These are phyloP conservation scores for Ammospiza nelsoni DNA, from an alignment of 2,113 vertebrate species.

Conservation along the genomic window DNA sequence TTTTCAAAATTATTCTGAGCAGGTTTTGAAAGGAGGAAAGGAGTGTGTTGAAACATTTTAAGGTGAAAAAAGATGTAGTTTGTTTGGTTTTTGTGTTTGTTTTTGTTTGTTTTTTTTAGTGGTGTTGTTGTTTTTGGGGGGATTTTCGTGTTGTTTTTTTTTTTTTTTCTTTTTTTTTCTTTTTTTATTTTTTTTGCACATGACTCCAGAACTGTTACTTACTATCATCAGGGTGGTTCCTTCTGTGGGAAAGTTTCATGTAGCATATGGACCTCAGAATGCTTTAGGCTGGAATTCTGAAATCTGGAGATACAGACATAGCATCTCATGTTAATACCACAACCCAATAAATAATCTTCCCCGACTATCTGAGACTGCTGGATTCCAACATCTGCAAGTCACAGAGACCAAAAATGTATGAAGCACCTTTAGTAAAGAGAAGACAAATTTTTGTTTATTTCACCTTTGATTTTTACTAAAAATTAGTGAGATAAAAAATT, in stretches of 20 bases:
- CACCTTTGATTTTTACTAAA: background rate
- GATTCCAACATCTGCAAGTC: background rate
- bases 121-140: background rate
- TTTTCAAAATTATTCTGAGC: background rate
- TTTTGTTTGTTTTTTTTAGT: background rate
- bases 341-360: background rate
- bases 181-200: background rate
- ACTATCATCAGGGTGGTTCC: background rate
- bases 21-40: background rate
- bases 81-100: background rate
- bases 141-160: background rate
- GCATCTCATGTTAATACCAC: background rate
- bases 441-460: background rate
- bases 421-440: background rate
- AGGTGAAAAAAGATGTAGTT: background rate
- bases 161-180: background rate
- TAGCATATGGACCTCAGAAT: background rate
- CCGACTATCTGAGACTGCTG: background rate
- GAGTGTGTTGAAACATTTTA: background rate
- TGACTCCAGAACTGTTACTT: background rate
- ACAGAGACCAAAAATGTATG: rapidly evolving
- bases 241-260: background rate
- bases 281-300: background rate
- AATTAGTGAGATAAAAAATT: background rate
- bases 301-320: background rate